Percentiles rank a stretch among this genome's conserved stretches.
Evolutionary conservation across 2,888 invertebrate genomes (phyloP).

Genomic region (Siphonodentalium dalli): DNA sequence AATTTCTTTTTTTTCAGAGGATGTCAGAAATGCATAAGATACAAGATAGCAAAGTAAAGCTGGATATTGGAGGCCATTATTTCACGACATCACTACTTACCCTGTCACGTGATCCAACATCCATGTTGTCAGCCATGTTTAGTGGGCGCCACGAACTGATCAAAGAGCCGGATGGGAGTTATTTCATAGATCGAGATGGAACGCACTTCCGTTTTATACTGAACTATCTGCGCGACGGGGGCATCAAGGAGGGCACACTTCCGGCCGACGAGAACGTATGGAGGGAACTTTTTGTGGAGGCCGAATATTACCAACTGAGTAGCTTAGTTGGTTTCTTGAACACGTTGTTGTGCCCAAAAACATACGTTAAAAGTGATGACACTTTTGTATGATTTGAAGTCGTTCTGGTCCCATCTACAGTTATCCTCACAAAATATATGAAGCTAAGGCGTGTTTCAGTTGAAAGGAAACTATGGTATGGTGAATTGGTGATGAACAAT

Average conservation of each 20-base stretch:
- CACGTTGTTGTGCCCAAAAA: conserved; percentile 30
- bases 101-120: conserved; percentile 45
- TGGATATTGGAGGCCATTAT: conserved; percentile 54
- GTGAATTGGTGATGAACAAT: too few species aligned
- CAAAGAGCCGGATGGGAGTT: conserved; percentile 50
- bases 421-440: too few species aligned
- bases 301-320: conserved; percentile 51
- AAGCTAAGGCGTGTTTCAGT: too few species aligned
- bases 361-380: conserved; percentile 18
- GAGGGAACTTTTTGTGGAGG: conserved; percentile 52
- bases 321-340: conserved; percentile 45
- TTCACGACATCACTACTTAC: conserved; percentile 55
- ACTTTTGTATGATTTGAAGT: conserved; percentile 22
- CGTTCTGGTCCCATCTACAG: too few species aligned
- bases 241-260: conserved; percentile 53
- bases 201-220: conserved; percentile 54
- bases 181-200: conserved; percentile 57
- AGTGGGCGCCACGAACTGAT: conserved; percentile 53
- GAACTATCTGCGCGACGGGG: conserved; percentile 54
- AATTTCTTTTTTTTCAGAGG: conserved; percentile 36
- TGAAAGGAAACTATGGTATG: too few species aligned
- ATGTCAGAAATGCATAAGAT: conserved; percentile 53
- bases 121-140: conserved; percentile 58
- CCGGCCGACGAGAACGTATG: conserved; percentile 45
- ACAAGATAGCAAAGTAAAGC: conserved; percentile 52